Evolutionary conservation across 2,113 vertebrate genomes (phyloP).

Genomic region (Hyperopisus bebe): DNA sequence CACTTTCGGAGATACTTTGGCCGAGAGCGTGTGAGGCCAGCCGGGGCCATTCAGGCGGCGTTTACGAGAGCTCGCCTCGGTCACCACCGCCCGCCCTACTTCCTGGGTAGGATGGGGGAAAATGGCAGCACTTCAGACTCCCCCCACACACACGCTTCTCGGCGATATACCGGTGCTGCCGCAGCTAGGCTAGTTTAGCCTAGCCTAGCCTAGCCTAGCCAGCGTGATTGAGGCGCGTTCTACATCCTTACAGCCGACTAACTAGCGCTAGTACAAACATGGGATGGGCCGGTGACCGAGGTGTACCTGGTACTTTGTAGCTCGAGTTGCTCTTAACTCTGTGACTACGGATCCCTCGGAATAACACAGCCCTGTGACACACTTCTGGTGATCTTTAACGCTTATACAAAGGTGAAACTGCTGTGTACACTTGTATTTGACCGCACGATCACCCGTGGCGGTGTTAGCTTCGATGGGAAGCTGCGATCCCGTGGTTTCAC

Average conservation of each 20-base stretch:
- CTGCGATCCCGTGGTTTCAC: background rate
- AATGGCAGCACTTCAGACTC: background rate
- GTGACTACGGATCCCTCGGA: background rate
- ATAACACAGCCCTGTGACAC: background rate
- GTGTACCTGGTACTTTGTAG: background rate
- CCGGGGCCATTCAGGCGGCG: background rate
- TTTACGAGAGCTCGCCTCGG: background rate
- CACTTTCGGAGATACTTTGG: slow-evolving; percentile 13
- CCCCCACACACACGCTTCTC: background rate
- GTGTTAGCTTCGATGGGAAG: background rate
- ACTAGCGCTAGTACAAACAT: background rate
- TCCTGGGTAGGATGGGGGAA: background rate
- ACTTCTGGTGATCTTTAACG: background rate
- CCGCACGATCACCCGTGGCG: background rate
- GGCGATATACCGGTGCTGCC: background rate
- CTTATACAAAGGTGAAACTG: background rate
- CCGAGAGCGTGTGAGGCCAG: background rate
- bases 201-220: background rate
- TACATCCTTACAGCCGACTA: background rate
- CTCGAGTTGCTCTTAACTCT: background rate
- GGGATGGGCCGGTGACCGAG: background rate
- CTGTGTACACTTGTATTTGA: background rate
- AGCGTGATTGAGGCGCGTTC: background rate
- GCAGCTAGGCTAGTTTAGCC: background rate
- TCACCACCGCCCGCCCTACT: background rate